Evolutionary conservation across 2,113 vertebrate genomes (phyloP).

Genomic region (Calidris pygmaea): DNA sequence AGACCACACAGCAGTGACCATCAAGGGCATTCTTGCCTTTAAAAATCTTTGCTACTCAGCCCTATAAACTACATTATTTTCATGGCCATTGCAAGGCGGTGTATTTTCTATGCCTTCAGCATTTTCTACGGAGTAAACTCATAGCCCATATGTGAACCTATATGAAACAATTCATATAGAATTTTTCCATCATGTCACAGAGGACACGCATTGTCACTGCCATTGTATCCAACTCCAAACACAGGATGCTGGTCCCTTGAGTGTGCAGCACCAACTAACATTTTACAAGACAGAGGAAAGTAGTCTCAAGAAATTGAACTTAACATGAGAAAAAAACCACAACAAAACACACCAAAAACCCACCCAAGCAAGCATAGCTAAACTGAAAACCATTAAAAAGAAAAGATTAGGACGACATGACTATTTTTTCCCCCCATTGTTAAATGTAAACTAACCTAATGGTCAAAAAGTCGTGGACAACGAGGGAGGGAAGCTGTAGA

Average conservation of each 20-base stretch:
- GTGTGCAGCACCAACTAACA: background rate
- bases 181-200: background rate
- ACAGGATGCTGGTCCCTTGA: constrained; percentile 20
- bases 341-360: background rate
- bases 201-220: background rate
- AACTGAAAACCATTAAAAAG: background rate
- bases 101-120: background rate
- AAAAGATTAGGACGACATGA: constrained; percentile 1
- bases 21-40: background rate
- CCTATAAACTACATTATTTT: background rate
- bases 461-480: background rate
- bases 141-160: background rate
- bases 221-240: constrained; percentile 35
- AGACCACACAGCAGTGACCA: background rate
- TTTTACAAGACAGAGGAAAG: background rate
- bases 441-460: constrained; percentile 46
- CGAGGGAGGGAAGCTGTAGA: background rate
- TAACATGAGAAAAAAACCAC: accelerated
- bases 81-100: background rate
- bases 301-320: background rate
- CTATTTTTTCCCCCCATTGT: constrained; percentile 54
- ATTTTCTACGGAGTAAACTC: background rate
- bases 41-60: background rate
- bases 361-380: background rate
- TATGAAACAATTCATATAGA: background rate